Conservation (phyloP, 2,888 invertebrate genomes). For the Temnothorax ravouxi region DNA sequence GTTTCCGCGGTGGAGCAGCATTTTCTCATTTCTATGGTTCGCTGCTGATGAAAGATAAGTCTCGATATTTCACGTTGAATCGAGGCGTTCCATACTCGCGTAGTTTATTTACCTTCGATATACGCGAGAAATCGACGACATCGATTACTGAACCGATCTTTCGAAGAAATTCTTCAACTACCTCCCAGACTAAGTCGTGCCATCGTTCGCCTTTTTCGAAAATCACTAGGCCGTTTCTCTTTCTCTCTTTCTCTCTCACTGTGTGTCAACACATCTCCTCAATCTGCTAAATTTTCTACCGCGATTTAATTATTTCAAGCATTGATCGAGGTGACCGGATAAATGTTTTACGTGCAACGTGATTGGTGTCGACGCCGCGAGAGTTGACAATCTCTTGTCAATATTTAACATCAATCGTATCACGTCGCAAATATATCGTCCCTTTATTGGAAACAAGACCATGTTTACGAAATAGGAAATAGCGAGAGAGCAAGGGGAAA, state of each 20-base stretch:
- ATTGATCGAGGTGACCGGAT: conserved; percentile 27
- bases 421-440: conserved; percentile 24
- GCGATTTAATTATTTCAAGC: conserved; percentile 40
- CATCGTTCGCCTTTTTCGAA: background rate
- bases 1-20: conserved; percentile 43
- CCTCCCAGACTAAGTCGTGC: background rate
- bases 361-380: conserved; percentile 33
- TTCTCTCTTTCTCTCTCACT: background rate
- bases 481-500: background rate
- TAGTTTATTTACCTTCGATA: conserved; percentile 57
- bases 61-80: conserved; percentile 59
- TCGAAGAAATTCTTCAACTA: conserved; percentile 24
- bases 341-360: conserved; percentile 32
- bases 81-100: conserved; percentile 51
- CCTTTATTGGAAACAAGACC: conserved; percentile 12
- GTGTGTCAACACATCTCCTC: too few relatives aligned
- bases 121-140: conserved; percentile 50
- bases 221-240: background rate
- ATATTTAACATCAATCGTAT: conserved; percentile 48
- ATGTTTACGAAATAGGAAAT: conserved; percentile 12
- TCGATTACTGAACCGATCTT: conserved; percentile 36
- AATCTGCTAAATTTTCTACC: conserved; percentile 27
- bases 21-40: conserved; percentile 57
- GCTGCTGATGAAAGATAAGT: conserved; percentile 62
- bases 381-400: conserved; percentile 31